A percentile compares a stretch with the other conserved stretches of the same genome.
Evolutionary conservation across 2,113 vertebrate genomes (phyloP).

Genomic region (Ammospiza nelsoni): DNA sequence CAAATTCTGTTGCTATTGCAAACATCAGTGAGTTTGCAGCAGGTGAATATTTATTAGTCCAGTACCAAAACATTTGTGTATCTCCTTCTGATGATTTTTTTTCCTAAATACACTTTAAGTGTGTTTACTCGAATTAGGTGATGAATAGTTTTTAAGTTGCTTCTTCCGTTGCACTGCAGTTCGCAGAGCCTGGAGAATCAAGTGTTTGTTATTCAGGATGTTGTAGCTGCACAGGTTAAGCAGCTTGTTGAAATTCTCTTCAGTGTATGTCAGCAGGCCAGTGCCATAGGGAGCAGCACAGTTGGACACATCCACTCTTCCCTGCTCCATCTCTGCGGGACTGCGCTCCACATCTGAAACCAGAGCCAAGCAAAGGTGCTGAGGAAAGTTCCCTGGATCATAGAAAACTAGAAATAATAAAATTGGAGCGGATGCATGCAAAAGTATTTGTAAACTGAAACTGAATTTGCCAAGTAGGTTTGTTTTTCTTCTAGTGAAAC

Average conservation of each 20-base stretch:
- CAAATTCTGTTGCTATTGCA: not conserved
- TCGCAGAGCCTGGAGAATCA: slow-evolving; percentile 69
- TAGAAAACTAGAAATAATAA: not conserved
- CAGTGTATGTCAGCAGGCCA: slow-evolving; percentile 71
- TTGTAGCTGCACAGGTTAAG: slow-evolving; percentile 79
- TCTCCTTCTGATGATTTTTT: not conserved
- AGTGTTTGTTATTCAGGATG: slow-evolving; percentile 75
- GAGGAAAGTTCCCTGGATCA: not conserved
- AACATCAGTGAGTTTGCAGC: not conserved
- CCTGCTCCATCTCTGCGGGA: slow-evolving; percentile 61
- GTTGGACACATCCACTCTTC: slow-evolving; percentile 70
- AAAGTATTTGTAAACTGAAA: not conserved
- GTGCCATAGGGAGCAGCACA: slow-evolving; percentile 72
- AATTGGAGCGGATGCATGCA: not conserved
- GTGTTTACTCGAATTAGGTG: not conserved
- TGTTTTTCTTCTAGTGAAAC: not conserved
- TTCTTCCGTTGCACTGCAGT: slow-evolving; percentile 61
- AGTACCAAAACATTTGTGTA: not conserved
- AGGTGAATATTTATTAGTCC: not conserved
- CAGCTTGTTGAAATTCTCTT: slow-evolving; percentile 73
- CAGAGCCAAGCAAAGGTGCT: not conserved
- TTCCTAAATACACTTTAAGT: not conserved
- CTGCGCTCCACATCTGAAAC: slow-evolving; percentile 72
- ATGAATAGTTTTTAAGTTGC: not conserved
- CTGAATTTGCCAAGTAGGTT: not conserved